Conservation (phyloP, 2,888 invertebrate species). For the Unio delphinus region DNA sequence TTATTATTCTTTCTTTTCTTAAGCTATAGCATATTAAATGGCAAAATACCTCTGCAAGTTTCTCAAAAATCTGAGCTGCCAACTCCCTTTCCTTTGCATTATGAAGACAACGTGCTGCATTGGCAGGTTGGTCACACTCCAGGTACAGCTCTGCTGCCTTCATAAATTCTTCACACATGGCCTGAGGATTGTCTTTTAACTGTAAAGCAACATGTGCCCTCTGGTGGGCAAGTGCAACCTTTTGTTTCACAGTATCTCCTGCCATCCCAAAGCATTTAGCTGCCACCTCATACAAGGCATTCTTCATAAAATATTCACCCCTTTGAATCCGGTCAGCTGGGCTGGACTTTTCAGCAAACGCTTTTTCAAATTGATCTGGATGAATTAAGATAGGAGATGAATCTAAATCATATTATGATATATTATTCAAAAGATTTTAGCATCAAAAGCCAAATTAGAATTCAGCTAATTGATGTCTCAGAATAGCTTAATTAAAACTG, state of each 20-base stretch:
- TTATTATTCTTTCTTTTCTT: no score
- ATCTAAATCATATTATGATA: no score
- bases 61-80: conserved; percentile 50
- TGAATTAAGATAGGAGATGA: no score
- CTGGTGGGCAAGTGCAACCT: conserved; percentile 54
- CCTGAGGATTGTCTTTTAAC: conserved; percentile 42
- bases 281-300: conserved; percentile 56
- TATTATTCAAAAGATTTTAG: no score
- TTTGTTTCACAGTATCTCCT: conserved; percentile 39
- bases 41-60: conserved; percentile 44
- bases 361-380: conserved; percentile 31
- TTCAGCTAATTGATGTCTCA: no score
- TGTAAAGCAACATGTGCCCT: conserved; percentile 45
- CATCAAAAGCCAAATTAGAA: no score
- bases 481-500: no score
- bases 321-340: conserved; percentile 51
- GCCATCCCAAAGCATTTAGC: conserved; percentile 60
- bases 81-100: conserved; percentile 50
- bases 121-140: conserved; percentile 37
- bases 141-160: conserved; percentile 50
- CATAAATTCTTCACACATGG: conserved; percentile 54
- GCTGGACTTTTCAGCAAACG: conserved; percentile 60
- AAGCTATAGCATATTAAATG: no score
- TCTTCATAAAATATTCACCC: conserved; percentile 58
- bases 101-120: conserved; percentile 53